Evolutionary conservation across 2,113 vertebrate genomes (phyloP).

Genomic region (Corydoras sp.): DNA sequence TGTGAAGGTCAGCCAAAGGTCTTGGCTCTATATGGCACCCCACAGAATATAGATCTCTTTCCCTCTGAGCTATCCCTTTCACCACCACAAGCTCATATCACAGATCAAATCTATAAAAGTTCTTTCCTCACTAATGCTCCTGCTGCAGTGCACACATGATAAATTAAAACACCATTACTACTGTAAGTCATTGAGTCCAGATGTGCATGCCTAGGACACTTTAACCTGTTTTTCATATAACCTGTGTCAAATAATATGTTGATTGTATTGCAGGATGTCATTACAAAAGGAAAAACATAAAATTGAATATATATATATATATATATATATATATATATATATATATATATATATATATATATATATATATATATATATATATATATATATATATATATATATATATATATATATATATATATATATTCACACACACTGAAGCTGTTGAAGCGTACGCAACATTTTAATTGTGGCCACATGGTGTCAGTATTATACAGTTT

Average conservation of each 20-base stretch:
- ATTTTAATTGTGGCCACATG: slow-evolving; percentile 45
- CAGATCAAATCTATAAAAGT: slow-evolving; percentile 59
- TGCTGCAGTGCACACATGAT: slow-evolving; percentile 25
- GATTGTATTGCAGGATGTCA: not conserved
- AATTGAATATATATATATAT: no score
- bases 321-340: no score
- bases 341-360: no score
- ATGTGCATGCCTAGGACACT: not conserved
- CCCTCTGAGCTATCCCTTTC: slow-evolving; percentile 35
- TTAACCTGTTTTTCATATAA: not conserved
- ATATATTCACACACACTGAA: no score
- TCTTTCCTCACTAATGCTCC: slow-evolving; percentile 44
- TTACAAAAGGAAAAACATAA: not conserved
- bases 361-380: no score
- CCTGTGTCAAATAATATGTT: not conserved
- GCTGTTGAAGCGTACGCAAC: not conserved
- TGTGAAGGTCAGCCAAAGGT: slow-evolving; percentile 62
- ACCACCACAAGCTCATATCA: slow-evolving; percentile 52
- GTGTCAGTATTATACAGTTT: slow-evolving; percentile 53
- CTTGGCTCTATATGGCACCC: slow-evolving; percentile 22
- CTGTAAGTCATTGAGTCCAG: slow-evolving; percentile 30
- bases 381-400: no score
- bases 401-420: no score
- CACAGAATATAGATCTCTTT: slow-evolving; percentile 31
- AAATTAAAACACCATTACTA: slow-evolving; percentile 44